Conservation (phyloP, 2,888 invertebrate genomes). For the Macrosiphum euphorbiae region DNA sequence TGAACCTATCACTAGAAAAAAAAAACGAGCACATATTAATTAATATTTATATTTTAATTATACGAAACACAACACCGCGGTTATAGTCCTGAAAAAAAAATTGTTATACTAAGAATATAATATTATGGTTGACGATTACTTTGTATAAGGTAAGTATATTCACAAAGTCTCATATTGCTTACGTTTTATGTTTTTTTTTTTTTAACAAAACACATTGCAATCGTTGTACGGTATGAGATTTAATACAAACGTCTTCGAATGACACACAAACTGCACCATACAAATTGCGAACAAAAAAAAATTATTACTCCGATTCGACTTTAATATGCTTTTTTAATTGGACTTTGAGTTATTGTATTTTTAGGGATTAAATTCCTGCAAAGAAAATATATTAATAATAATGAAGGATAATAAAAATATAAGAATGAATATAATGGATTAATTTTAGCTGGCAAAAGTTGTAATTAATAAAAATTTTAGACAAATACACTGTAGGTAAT, state of each 20-base stretch:
- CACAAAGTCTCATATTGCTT: background rate
- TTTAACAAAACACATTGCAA: background rate
- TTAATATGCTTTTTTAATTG: background rate
- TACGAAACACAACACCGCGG: background rate
- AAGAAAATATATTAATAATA: background rate
- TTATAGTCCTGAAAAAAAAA: background rate
- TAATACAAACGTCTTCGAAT: background rate
- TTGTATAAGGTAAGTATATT: background rate
- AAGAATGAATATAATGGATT: background rate
- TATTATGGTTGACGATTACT: background rate
- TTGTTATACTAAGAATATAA: background rate
- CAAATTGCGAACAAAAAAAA: background rate
- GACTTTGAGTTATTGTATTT: slow-evolving; percentile 1
- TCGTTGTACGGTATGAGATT: background rate
- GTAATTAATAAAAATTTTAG: background rate
- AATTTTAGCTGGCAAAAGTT: background rate
- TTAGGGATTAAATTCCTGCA: background rate
- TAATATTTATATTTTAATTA: background rate
- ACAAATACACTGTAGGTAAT: background rate
- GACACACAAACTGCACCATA: background rate
- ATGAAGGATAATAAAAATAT: background rate
- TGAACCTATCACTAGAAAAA: background rate
- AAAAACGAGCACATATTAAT: background rate
- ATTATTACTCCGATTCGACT: background rate
- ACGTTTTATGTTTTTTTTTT: background rate